phyloP scores from a whole-genome alignment of 2,797 vertebrate species.

The Gallinago stenura region DNA sequence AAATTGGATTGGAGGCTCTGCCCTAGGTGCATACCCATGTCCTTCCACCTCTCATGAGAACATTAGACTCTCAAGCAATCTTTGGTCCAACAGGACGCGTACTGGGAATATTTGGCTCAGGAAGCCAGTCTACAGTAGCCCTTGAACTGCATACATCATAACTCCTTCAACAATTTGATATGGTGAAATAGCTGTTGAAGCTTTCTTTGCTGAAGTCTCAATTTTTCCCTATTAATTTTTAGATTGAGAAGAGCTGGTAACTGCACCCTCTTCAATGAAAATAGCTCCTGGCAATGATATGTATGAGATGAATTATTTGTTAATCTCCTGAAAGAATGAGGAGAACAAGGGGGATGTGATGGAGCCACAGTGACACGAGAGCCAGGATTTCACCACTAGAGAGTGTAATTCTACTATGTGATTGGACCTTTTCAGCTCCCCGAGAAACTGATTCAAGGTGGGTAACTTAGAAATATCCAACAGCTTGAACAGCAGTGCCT shows the following conservation, averaged over 20 bases:
- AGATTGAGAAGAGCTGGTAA: neutral
- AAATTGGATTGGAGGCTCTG: neutral
- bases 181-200: neutral
- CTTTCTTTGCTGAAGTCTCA: neutral
- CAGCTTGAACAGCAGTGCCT: neutral
- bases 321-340: neutral
- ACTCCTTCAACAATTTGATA: neutral
- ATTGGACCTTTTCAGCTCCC: conserved; percentile 3
- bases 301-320: neutral
- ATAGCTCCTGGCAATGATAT: neutral
- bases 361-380: neutral
- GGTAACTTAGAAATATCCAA: neutral
- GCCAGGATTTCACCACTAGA: conserved; percentile 5
- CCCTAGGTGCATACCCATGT: neutral
- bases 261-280: neutral
- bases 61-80: neutral
- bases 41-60: neutral
- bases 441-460: neutral
- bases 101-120: neutral
- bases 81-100: neutral
- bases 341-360: neutral
- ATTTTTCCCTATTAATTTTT: neutral
- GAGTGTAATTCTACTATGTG: conserved; percentile 8
- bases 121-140: neutral
- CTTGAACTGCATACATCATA: neutral